Evolutionary conservation across 2,888 invertebrate species (phyloP).

Genomic region (Heliconius erato): DNA sequence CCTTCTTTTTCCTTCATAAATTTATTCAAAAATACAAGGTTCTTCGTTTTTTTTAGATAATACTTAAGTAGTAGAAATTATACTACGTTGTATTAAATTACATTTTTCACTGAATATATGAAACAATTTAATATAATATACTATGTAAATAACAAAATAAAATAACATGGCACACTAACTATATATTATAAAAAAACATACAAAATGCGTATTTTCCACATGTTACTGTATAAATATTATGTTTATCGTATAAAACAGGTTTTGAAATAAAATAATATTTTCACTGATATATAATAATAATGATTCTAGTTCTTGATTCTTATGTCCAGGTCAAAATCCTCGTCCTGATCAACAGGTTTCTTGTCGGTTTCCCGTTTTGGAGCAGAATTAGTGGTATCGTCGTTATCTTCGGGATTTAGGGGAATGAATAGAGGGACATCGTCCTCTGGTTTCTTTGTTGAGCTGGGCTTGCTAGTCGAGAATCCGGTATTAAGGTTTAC

Average conservation of each 20-base stretch:
- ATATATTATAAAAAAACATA: neutral
- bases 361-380: slow-evolving; percentile 72
- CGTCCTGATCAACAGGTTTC: slow-evolving; percentile 61
- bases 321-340: slow-evolving; percentile 70
- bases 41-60: neutral
- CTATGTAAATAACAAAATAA: neutral
- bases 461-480: slow-evolving; percentile 46
- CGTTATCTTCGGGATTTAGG: slow-evolving; percentile 63
- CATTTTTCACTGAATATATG: neutral
- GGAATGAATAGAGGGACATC: slow-evolving; percentile 70
- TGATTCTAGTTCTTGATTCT: slow-evolving; percentile 65
- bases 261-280: neutral
- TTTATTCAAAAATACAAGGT: neutral
- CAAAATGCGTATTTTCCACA: neutral
- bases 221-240: too few species aligned
- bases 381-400: slow-evolving; percentile 60
- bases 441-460: slow-evolving; percentile 64
- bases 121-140: neutral
- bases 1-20: neutral
- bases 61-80: neutral
- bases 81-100: neutral
- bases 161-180: neutral
- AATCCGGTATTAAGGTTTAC: neutral
- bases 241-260: neutral
- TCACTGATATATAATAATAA: neutral